Evolutionary conservation across 2,113 vertebrate genomes (phyloP).

Genomic region (Entelurus aequoreus): DNA sequence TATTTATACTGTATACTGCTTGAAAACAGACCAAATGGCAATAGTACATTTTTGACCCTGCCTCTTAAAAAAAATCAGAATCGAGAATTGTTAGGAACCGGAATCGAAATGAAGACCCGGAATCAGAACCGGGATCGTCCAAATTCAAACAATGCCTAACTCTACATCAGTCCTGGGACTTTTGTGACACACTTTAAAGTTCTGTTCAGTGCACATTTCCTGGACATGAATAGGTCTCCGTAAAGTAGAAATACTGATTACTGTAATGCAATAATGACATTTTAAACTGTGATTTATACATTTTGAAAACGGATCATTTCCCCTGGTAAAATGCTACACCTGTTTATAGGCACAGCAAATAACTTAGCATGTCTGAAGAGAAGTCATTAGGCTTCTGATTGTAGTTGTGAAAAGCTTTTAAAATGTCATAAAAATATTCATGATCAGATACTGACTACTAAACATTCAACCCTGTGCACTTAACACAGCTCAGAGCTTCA

Average conservation of each 20-base stretch:
- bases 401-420: conserved; percentile 6
- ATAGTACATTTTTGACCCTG: no score
- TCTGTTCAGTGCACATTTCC: not conserved
- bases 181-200: no score
- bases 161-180: no score
- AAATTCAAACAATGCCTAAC: no score
- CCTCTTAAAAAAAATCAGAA: no score
- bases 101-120: no score
- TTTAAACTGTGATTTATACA: conserved; percentile 17
- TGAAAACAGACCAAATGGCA: no score
- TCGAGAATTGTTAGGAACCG: no score
- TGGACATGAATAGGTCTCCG: not conserved
- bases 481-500: conserved; percentile 1
- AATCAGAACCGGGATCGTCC: no score
- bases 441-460: conserved; percentile 1
- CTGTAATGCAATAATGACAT: not conserved
- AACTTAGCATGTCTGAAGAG: conserved; percentile 5
- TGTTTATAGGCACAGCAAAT: conserved; percentile 11
- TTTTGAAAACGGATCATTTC: conserved; percentile 19
- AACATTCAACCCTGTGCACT: not conserved
- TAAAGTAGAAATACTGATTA: not conserved
- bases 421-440: not conserved
- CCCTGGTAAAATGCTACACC: conserved; percentile 3
- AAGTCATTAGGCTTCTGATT: not conserved
- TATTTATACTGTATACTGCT: no score